Evolutionary conservation across 2,113 vertebrate genomes (phyloP).

Genomic region (Hucho hucho): DNA sequence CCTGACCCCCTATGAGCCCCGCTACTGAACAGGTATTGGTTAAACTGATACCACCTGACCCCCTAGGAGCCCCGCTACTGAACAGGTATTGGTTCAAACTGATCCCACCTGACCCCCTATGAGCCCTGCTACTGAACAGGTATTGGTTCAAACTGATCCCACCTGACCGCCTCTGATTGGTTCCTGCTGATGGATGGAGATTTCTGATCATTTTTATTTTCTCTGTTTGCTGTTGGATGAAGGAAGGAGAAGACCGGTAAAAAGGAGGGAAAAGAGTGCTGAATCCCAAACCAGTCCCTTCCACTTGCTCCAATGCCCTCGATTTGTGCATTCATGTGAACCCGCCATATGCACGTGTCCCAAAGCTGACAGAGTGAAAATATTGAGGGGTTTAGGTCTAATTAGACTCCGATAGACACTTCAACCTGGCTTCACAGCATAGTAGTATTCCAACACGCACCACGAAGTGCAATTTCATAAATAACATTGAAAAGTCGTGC

Average conservation of each 20-base stretch:
- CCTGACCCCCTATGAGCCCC: constrained; percentile 41
- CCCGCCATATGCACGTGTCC: too few relatives aligned
- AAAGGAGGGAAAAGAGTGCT: neutral
- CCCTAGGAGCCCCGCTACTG: constrained; percentile 29
- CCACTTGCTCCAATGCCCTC: neutral
- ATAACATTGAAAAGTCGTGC: too few relatives aligned
- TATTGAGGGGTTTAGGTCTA: too few relatives aligned
- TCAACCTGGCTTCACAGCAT: too few relatives aligned
- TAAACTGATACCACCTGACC: constrained; percentile 44
- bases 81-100: constrained; percentile 48
- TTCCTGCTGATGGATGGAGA: constrained; percentile 30
- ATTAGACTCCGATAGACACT: too few relatives aligned
- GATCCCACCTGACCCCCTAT: constrained; percentile 50
- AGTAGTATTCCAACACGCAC: too few relatives aligned
- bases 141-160: constrained; percentile 50
- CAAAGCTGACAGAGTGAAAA: too few relatives aligned
- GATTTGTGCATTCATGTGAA: too few relatives aligned
- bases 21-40: constrained; percentile 41
- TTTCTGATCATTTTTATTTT: neutral
- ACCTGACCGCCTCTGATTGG: constrained; percentile 54
- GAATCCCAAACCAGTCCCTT: neutral
- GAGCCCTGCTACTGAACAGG: constrained; percentile 22
- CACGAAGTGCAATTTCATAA: too few relatives aligned
- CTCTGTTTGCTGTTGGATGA: neutral
- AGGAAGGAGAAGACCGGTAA: neutral